Evolutionary conservation across 2,113 vertebrate species (phyloP), one percentile per base, ranked within the genome.

Genomic region (Ailuropoda melanoleuca): DNA sequence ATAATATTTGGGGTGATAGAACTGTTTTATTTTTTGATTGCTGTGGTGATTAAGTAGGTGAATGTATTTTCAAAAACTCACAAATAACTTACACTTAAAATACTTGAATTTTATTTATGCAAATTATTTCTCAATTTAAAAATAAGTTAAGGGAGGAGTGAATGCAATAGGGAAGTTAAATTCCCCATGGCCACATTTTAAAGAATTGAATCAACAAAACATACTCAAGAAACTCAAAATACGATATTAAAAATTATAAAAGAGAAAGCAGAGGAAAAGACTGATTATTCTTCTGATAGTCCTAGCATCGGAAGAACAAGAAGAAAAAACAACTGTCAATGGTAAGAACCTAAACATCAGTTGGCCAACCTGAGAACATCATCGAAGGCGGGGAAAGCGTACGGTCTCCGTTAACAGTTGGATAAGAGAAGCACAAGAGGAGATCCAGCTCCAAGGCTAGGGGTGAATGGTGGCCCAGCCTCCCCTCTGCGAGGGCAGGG

Each of bases 361-460:
- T 34, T 66, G 18, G 23, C 1, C 24, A 13, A n/a, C 48, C 9
- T 82, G 37, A 26, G 24, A 89, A 6, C 12, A 46, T 77, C 12
- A 58, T 6, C 7, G 39, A 23, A 82, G 70, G n/a, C 5, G 31
- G 64, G 29, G 13, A 81, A 75, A 39, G 1, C 81, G 8, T 39
- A 48, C 10, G 15, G 24, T 6, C 56, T 53, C 23, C 12, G 2
- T 6, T 34, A 23, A 39, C 4, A 18, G 60, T 23, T 64, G 68
- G 29, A 17, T 83, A 39, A 9, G 43, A 43, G 43, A 43, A 58
- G 39, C 96, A 66, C 60, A 80, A 96, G 77, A 92, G 46, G 78
- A 55, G 48, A 48, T 56, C 39, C 2, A 58, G 26, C 24, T 48
- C 26, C 34, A 53, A 74, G 74, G 74, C 18, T 26, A 46, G 3